Evolutionary conservation across 2,888 invertebrate species (phyloP), one percentile per base, ranked within the genome.

Genomic region (Thalpophila matura): DNA sequence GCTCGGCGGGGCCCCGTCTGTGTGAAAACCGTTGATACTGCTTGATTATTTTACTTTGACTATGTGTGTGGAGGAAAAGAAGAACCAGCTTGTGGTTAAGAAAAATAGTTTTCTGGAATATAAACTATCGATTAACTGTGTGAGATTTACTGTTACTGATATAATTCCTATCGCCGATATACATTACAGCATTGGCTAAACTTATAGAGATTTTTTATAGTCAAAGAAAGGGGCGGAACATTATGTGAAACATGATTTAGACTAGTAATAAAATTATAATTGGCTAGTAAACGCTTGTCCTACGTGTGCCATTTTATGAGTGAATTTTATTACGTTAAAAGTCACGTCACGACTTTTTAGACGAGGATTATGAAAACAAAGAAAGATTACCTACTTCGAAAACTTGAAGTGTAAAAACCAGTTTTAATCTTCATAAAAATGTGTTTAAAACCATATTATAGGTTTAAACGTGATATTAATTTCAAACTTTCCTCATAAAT

Each of bases 1-100:
- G 59, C 70, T 87, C 67, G 81, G 84, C 80, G 91, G 85, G 55
- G 81, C 87, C 57, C 90, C 91, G 66, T 94, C 94, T 91, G 64
- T 40, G 47, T 24, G 37, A 5, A 74, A 77, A 59, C 14, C 38
- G 26, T 53, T 42, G 51, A 37, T 43, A 29, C 10, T 42, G 38
- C 29, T 57, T 35, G 31, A 58, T 57, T 63, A 57, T 62, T 57
- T 54, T 26, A 38, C 26, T 56, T 5, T 20, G n/a, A 38, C 12
- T 16, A 0, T 0, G 7, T 27, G 55, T 27, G 26, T 35, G n/a
- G 24, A 29, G 14, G 7, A 5, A 16, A 33, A 14, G 7, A 26
- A 61, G 26, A 37, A 7, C 6, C 7, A 20, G 7, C 6, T 54
- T 65, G 18, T 22, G 24, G 27, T 24, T 18, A 14, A 2, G n/a